A percentile compares a stretch with the other conserved stretches of the same genome.
phyloP scores from a whole-genome alignment of 2,797 vertebrate genomes.

The Sebastes hubbsi region DNA sequence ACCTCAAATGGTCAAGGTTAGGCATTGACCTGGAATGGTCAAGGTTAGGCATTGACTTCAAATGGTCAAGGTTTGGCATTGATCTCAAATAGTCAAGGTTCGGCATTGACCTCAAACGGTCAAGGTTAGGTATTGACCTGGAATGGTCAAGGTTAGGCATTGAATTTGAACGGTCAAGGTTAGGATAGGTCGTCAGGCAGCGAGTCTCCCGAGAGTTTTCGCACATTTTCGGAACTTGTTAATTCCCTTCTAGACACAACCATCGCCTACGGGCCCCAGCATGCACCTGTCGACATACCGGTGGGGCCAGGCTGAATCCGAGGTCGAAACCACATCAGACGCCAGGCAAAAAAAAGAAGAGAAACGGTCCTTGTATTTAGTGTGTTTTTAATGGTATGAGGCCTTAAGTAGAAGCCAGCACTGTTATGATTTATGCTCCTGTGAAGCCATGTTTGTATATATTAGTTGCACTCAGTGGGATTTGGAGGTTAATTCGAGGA shows the following conservation, averaged over 20 bases:
- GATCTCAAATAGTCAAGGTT: fast-evolving
- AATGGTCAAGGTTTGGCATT: too few relatives aligned
- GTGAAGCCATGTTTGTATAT: slow-evolving; percentile 41
- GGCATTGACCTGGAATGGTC: fast-evolving
- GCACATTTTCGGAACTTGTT: too few relatives aligned
- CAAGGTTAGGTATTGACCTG: too few relatives aligned
- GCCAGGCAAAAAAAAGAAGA: background rate
- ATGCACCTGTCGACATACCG: slow-evolving; percentile 63
- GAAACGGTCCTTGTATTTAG: slow-evolving; percentile 22
- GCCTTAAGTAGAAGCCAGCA: slow-evolving; percentile 67
- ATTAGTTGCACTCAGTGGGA: slow-evolving; percentile 46
- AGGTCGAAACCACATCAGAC: slow-evolving; percentile 24
- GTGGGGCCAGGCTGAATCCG: slow-evolving; percentile 16
- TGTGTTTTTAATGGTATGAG: slow-evolving; percentile 41
- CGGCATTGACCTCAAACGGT: fast-evolving
- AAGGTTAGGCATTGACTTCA: too few relatives aligned
- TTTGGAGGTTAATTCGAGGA: slow-evolving; percentile 10
- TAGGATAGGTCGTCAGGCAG: too few relatives aligned
- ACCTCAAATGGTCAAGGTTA: too few relatives aligned
- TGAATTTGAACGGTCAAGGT: too few relatives aligned
- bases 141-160: too few relatives aligned
- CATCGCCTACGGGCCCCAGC: slow-evolving; percentile 52
- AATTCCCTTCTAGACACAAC: fast-evolving
- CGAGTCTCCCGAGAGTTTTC: too few relatives aligned
- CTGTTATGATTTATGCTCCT: slow-evolving; percentile 39